Evolutionary conservation across 2,888 invertebrate species (phyloP).

Genomic region (Morpho helenor): DNA sequence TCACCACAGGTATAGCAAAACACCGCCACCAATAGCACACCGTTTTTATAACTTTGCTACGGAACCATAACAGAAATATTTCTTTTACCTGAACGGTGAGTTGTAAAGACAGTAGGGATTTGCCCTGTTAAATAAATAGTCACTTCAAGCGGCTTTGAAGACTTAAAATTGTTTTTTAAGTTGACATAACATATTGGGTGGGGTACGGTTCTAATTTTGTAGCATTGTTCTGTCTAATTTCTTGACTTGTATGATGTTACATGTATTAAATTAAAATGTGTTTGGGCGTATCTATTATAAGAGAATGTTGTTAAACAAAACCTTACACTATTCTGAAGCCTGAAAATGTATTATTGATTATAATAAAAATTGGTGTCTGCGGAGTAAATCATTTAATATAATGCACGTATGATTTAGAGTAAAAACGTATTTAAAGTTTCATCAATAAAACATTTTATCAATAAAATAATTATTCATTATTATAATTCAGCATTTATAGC

Average conservation of each 20-base stretch:
- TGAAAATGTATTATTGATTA: neutral
- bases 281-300: too few species aligned
- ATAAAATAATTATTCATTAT: too few species aligned
- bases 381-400: neutral
- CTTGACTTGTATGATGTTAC: neutral
- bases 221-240: constrained; percentile 8
- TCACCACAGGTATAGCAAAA: too few species aligned
- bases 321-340: neutral
- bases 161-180: constrained; percentile 39
- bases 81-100: constrained; percentile 43
- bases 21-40: neutral
- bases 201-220: constrained; percentile 28
- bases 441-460: too few species aligned
- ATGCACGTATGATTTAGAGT: too few species aligned
- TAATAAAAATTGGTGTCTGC: neutral
- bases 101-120: constrained; percentile 43
- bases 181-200: constrained; percentile 30
- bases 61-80: constrained; percentile 30
- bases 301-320: too few species aligned
- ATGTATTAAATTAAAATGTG: too few species aligned
- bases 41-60: constrained; percentile 1
- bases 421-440: too few species aligned
- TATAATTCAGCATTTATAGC: too few species aligned
- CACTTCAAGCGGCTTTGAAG: constrained; percentile 24
- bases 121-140: constrained; percentile 56